A percentile compares a stretch with the other conserved stretches of the same genome.
These are phyloP conservation scores for Drosophila parabipectinata DNA, from an alignment of 1,140 invertebrate species.

Conservation along the genomic window DNA sequence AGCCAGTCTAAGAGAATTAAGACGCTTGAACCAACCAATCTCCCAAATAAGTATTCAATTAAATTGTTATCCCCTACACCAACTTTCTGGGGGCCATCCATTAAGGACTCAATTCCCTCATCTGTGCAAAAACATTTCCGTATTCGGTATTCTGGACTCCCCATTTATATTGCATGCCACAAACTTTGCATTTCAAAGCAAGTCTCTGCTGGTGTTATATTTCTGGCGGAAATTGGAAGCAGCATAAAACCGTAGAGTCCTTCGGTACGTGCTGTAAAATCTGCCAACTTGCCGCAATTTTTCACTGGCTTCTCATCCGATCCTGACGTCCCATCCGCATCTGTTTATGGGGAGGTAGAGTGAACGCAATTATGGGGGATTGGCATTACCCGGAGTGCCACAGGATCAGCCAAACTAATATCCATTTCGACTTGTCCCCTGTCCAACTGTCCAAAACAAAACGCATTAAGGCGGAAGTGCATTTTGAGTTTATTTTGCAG, in stretches of 20 bases:
- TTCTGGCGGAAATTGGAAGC: constrained; percentile 40
- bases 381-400: constrained; percentile 20
- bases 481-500: constrained; percentile 65
- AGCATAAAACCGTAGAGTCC: constrained; percentile 16
- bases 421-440: constrained; percentile 40
- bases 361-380: constrained; percentile 35
- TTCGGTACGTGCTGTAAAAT: constrained; percentile 32
- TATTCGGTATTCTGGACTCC: background rate
- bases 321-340: constrained; percentile 5
- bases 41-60: constrained; percentile 2
- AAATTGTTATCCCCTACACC: background rate
- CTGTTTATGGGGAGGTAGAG: constrained; percentile 17
- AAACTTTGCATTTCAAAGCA: constrained; percentile 16
- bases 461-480: constrained; percentile 76
- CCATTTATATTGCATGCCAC: constrained; percentile 15
- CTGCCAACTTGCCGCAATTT: constrained; percentile 47
- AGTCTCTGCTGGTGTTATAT: constrained; percentile 33
- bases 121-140: constrained; percentile 30
- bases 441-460: constrained; percentile 65
- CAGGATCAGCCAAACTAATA: constrained; percentile 46
- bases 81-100: constrained; percentile 2
- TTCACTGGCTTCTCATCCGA: constrained; percentile 23
- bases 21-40: background rate
- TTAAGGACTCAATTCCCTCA: constrained; percentile 6
- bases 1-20: no score